These are phyloP conservation scores for Pocillopora damicornis DNA, from an alignment of 64 coral and sea anemone genomes.

Conservation along the genomic window DNA sequence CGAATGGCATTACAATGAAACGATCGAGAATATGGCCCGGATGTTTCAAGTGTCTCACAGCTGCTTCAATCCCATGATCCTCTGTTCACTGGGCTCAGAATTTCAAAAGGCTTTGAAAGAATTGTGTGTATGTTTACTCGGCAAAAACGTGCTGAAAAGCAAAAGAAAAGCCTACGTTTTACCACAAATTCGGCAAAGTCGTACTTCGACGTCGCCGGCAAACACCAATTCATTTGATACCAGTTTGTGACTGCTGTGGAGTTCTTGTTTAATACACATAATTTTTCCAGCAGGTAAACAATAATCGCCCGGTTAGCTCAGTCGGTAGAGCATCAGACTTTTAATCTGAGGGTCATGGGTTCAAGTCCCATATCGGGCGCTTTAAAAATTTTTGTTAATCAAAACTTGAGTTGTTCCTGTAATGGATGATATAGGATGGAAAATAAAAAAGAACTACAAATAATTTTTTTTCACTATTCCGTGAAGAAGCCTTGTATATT, in stretches of 20 bases:
- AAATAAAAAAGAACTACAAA: too few relatives aligned
- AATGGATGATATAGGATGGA: too few relatives aligned
- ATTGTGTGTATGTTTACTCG: not conserved
- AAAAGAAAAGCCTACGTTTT: not conserved
- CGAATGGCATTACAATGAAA: slow-evolving; percentile 9
- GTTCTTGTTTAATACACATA: too few relatives aligned
- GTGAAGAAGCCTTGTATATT: too few relatives aligned
- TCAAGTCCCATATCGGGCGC: too few relatives aligned
- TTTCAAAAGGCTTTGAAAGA: not conserved
- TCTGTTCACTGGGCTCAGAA: not conserved
- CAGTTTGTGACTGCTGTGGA: not conserved
- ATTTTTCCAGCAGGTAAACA: too few relatives aligned
- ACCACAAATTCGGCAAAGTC: not conserved
- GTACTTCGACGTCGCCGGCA: not conserved
- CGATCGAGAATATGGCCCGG: not conserved
- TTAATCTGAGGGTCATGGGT: too few relatives aligned
- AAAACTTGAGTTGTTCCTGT: too few relatives aligned
- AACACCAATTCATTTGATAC: not conserved
- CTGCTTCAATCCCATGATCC: slow-evolving; percentile 24
- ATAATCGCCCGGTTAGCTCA: too few relatives aligned
- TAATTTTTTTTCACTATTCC: too few relatives aligned
- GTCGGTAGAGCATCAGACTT: too few relatives aligned
- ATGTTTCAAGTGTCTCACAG: slow-evolving; percentile 13
- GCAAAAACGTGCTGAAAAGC: not conserved
- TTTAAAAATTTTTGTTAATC: too few relatives aligned